Evolutionary conservation across 2,797 vertebrate genomes (phyloP), one percentile per base, ranked within the genome.

Genomic region (Pelobates cultripes): DNA sequence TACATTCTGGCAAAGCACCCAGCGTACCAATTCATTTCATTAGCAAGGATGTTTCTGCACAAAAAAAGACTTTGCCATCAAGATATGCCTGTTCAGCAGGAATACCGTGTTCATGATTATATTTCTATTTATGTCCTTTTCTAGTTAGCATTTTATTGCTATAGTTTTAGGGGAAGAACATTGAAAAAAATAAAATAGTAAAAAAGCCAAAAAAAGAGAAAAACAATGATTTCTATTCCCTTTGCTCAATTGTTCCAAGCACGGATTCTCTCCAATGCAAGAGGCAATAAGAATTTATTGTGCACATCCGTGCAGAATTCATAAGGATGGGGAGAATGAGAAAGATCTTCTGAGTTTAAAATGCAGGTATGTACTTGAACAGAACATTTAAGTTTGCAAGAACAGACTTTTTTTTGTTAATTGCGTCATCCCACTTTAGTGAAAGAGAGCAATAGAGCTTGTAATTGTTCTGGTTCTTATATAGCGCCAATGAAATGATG

Each of bases 1-100:
- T 78, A 76, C 64, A 70, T 84, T 86, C 43, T 57, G 61, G 68
- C 75, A 85, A 85, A 73, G 71, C 70, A 83, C 47, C 66, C 40
- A 41, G 14, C 67, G 14, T n/a, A 64, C 87, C 81, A 68, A 53
- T 85, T 87, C 82, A 82, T 84, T 79, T 84, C 68, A 79, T 74
- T 72, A 47, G 67, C 81, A 71, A 28, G 72, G 78, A 3, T 9
- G 53, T 76, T 82, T 80, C 75, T 41, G 17, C 70, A 60, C 28
- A 84, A 67, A 64, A 83, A 75, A 43, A 66, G 55, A 42, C 53
- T 75, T 47, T 41, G 47, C 10, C 17, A 82, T 73, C 60, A 75
- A 75, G 77, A 75, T 53, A 44, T 75, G 77, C 77, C 72, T 64
- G 53, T 78, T 79, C 53, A 73, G 44, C 43, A 10, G 57, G 51